A percentile compares a stretch with the other conserved stretches of the same genome.
phyloP scores from a whole-genome alignment of 2,113 vertebrate genomes.

The Dromas ardeola region DNA sequence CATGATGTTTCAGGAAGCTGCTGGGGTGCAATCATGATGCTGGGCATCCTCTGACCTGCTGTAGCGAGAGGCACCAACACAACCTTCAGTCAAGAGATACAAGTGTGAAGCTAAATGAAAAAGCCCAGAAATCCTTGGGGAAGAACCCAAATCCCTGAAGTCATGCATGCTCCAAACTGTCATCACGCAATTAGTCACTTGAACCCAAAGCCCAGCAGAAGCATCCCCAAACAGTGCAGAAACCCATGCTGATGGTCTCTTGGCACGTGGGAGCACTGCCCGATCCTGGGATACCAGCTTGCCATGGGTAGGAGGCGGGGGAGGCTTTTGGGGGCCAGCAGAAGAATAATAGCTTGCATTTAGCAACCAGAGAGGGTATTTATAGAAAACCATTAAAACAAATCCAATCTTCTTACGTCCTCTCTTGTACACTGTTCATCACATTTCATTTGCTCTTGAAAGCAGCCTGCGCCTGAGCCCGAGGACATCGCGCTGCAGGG shows the following conservation, averaged over 20 bases:
- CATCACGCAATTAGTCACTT: background rate
- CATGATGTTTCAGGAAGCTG: background rate
- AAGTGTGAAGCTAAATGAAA: background rate
- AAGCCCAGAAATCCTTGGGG: background rate
- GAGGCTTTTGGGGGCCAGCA: background rate
- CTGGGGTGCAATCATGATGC: fast-evolving
- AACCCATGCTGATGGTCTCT: fast-evolving
- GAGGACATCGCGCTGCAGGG: background rate
- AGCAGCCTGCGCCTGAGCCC: background rate
- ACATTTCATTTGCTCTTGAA: background rate
- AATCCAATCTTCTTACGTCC: background rate
- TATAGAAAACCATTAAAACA: constrained; percentile 25
- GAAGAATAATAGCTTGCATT: background rate
- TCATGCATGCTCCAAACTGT: background rate
- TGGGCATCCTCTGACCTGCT: background rate
- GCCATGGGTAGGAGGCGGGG: background rate
- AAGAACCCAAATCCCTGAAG: background rate
- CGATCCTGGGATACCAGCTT: fast-evolving
- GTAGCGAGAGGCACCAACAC: background rate
- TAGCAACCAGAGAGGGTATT: background rate
- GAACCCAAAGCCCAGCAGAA: background rate
- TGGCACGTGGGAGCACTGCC: background rate
- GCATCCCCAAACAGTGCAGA: background rate
- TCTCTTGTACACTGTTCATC: background rate
- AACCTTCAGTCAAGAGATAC: background rate